Evolutionary conservation across 1,140 invertebrate genomes (phyloP).

Genomic region (Drosophila prosaltans): DNA sequence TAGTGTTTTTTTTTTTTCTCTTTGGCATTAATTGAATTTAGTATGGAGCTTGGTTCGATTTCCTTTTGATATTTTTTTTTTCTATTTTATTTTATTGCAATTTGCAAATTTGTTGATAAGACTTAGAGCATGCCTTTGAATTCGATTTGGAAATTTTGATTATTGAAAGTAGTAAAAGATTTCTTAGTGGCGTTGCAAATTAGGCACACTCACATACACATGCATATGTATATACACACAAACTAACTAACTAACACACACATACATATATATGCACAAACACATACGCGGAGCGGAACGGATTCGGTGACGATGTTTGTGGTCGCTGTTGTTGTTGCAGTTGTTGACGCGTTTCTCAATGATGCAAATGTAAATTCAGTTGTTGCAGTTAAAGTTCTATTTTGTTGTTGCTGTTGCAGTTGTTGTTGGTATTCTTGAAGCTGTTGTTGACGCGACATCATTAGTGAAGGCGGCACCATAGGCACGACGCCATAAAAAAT

Average conservation of each 20-base stretch:
- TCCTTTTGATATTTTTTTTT: slow-evolving; percentile 29
- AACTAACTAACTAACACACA: slow-evolving; percentile 43
- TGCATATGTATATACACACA: slow-evolving; percentile 7
- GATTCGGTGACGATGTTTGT: slow-evolving; percentile 52
- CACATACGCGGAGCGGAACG: slow-evolving; percentile 57
- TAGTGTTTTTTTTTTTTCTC: slow-evolving; percentile 11
- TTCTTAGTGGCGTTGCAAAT: slow-evolving; percentile 52
- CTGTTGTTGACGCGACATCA: slow-evolving; percentile 70
- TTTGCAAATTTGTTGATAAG: slow-evolving; percentile 61
- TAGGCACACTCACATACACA: slow-evolving; percentile 64
- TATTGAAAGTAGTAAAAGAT: slow-evolving; percentile 11
- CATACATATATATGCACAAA: slow-evolving; percentile 19
- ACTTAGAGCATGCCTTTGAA: slow-evolving; percentile 56
- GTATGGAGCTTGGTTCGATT: slow-evolving; percentile 42
- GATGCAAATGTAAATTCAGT: slow-evolving; percentile 14
- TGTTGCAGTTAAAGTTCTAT: slow-evolving; percentile 14
- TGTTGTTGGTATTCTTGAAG: slow-evolving; percentile 24
- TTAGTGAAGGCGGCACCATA: slow-evolving; percentile 59
- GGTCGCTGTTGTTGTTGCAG: background rate
- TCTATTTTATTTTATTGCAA: slow-evolving; percentile 42
- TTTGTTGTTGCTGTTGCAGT: slow-evolving; percentile 14
- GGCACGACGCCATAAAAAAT: slow-evolving; percentile 48
- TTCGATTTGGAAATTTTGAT: slow-evolving; percentile 40
- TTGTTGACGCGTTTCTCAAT: slow-evolving; percentile 11
- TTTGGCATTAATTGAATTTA: slow-evolving; percentile 74